Percentiles rank a stretch among this genome's conserved stretches.
Conservation (phyloP, 2,113 vertebrate species). For the Cygnus buccinator region DNA sequence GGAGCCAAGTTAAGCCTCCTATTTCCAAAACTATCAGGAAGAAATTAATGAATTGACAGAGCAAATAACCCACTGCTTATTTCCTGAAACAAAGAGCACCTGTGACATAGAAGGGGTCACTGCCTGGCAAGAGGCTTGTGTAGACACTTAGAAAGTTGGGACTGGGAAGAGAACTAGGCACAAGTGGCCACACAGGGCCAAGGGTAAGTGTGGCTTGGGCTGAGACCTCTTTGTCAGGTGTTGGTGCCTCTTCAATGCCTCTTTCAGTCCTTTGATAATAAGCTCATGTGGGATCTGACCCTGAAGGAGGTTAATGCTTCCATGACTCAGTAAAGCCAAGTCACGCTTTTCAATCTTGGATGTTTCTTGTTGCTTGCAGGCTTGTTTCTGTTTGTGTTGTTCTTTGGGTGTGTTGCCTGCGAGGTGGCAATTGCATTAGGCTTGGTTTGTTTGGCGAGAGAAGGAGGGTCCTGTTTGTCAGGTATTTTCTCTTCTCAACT, state of each 20-base stretch:
- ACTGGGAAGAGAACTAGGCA: neutral
- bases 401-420: conserved; percentile 41
- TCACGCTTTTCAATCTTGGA: neutral
- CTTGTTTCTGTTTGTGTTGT: conserved; percentile 59
- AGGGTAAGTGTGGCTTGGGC: neutral
- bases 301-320: conserved; percentile 21
- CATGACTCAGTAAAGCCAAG: conserved; percentile 27
- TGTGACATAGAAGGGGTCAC: neutral
- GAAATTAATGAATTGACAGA: neutral
- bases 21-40: conserved; percentile 37
- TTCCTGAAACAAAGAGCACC: conserved; percentile 46
- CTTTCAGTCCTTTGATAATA: conserved; percentile 64
- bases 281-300: conserved; percentile 54
- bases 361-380: conserved; percentile 43
- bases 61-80: conserved; percentile 28
- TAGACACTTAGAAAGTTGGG: neutral
- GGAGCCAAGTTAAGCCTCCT: conserved; percentile 4
- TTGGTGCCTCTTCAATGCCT: conserved; percentile 50
- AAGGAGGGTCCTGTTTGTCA: conserved; percentile 40
- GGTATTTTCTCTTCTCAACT: conserved; percentile 12
- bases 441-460: conserved; percentile 28
- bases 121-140: neutral
- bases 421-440: conserved; percentile 36
- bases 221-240: conserved; percentile 32
- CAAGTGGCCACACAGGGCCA: conserved; percentile 16